Base-by-base conservation (phyloP, 1,140 invertebrate genomes). In the Trissolcus basalis region DNA sequence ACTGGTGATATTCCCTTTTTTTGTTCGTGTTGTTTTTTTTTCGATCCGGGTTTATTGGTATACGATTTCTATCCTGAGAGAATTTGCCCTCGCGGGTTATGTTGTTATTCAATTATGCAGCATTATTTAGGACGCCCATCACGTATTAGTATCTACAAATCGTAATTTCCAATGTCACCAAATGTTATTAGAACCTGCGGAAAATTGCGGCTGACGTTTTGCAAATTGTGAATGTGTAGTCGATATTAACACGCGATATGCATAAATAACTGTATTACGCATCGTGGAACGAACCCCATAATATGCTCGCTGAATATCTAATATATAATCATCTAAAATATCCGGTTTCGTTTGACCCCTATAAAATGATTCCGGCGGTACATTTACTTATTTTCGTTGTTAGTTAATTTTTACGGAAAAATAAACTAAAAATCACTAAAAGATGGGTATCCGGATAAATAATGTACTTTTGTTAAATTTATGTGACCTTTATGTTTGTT, bases 221-320 rank as follows among this genome's bases (percentile, higher is more conserved):
- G 65, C 56, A 50, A 70, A 61, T 45, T 35, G 44, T 53, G 65
- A 60, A 69, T 60, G 10, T 60, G 56, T 44, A 54, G 43, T 10
- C 11, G 56, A 45, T 70, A 70, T 70, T 70, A 70, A 70, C 50
- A 70, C 56, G 67, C 56, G 56, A 61, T 61, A 55, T 70, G 56
- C 67, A 70, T 70, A 61, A 70, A 70, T 70, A 61, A 61, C 51
- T 61, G 59, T 43, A 55, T 33, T 50, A n/a, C 51, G 50, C 58
- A 55, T 53, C 45, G 49, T 12, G 44, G 14, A 50, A 44, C 32
- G 39, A 35, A 56, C 12, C 45, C 43, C 48, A 49, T 61, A 69
- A 69, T 55, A 61, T 70, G 58, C 51, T 55, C 44, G 32, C 13
- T 54, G 58, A 70, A 70, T 70, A 55, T 61, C 39, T 61, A 70